Percentiles rank a stretch among this genome's conserved stretches.
These are phyloP conservation scores for Lissonota sp. DNA, from an alignment of 2,888 invertebrate species.

Conservation along the genomic window DNA sequence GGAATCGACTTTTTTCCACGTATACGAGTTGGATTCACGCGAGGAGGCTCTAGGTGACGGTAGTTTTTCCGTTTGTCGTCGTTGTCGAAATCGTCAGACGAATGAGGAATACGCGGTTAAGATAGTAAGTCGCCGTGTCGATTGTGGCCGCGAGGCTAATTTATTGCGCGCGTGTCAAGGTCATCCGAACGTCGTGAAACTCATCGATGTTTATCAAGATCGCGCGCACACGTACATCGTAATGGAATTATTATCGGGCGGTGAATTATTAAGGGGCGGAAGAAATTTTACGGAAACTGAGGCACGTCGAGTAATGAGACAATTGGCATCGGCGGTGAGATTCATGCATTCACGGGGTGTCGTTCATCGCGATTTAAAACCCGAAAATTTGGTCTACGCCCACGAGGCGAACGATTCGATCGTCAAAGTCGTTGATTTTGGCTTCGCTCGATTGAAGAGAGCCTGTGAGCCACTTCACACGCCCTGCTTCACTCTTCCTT, in stretches of 20 bases:
- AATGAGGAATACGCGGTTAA: constrained; percentile 94
- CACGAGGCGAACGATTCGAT: constrained; percentile 85
- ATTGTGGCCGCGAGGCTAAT: constrained; percentile 90
- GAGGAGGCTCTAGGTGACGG: constrained; percentile 93
- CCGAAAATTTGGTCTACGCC: constrained; percentile 91
- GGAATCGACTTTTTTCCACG: constrained; percentile 93
- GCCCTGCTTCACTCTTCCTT: constrained; percentile 97
- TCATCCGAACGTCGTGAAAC: constrained; percentile 93
- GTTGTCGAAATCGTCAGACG: constrained; percentile 90
- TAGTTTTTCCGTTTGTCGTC: constrained; percentile 94
- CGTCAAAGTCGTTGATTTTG: constrained; percentile 97
- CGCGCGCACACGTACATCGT: constrained; percentile 95
- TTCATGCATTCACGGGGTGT: constrained; percentile 94
- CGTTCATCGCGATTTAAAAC: constrained; percentile 97
- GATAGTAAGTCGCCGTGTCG: constrained; percentile 89
- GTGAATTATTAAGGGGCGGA: constrained; percentile 90
- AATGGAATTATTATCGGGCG: constrained; percentile 93
- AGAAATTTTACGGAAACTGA: constrained; percentile 90
- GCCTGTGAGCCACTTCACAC: constrained; percentile 88
- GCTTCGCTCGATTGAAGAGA: constrained; percentile 93
- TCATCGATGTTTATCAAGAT: constrained; percentile 94
- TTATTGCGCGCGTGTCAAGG: constrained; percentile 93
- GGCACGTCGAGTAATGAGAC: constrained; percentile 92
- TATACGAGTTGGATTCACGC: constrained; percentile 90
- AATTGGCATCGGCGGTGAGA: constrained; percentile 92